These are phyloP conservation scores for Hyperoplus immaculatus DNA, from an alignment of 2,797 vertebrate genomes.

Conservation along the genomic window DNA sequence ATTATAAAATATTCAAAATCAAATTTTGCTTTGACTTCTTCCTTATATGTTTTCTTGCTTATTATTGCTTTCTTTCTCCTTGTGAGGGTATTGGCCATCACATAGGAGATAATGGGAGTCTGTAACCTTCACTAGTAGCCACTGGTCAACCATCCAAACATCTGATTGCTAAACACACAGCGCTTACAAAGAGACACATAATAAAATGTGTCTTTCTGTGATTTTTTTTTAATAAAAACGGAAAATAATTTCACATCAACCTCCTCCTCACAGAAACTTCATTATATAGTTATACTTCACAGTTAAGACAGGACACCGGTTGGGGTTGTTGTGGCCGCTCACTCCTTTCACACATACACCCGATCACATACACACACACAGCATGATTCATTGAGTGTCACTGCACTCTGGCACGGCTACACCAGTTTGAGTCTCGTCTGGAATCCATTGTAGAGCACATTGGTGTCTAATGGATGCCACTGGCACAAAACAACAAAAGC, in stretches of 20 bases:
- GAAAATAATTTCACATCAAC: slow-evolving; percentile 51
- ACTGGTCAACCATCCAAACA: slow-evolving; percentile 43
- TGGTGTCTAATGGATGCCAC: slow-evolving; percentile 72
- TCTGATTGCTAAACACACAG: slow-evolving; percentile 64
- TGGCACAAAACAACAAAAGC: slow-evolving; percentile 63
- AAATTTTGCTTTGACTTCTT: slow-evolving; percentile 54
- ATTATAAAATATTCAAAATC: slow-evolving; percentile 62
- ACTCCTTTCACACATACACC: slow-evolving; percentile 29
- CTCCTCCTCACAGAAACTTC: slow-evolving; percentile 48
- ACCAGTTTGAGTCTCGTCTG: slow-evolving; percentile 63
- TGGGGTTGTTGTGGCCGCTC: slow-evolving; percentile 71
- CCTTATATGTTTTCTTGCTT: slow-evolving; percentile 43
- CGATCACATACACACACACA: slow-evolving; percentile 46
- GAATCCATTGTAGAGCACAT: slow-evolving; percentile 72
- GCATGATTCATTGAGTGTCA: slow-evolving; percentile 63
- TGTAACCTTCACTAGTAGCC: slow-evolving; percentile 43
- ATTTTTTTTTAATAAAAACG: slow-evolving; percentile 58
- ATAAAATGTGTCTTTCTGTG: slow-evolving; percentile 60
- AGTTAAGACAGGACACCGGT: slow-evolving; percentile 76
- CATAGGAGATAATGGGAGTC: slow-evolving; percentile 42
- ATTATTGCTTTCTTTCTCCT: slow-evolving; percentile 77
- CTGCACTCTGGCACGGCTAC: slow-evolving; percentile 65
- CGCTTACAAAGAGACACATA: slow-evolving; percentile 52
- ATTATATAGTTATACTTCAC: slow-evolving; percentile 72
- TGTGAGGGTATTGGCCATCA: slow-evolving; percentile 50